These are phyloP conservation scores for Bufotes viridis DNA, from an alignment of 2,797 vertebrate species.

Conservation along the genomic window DNA sequence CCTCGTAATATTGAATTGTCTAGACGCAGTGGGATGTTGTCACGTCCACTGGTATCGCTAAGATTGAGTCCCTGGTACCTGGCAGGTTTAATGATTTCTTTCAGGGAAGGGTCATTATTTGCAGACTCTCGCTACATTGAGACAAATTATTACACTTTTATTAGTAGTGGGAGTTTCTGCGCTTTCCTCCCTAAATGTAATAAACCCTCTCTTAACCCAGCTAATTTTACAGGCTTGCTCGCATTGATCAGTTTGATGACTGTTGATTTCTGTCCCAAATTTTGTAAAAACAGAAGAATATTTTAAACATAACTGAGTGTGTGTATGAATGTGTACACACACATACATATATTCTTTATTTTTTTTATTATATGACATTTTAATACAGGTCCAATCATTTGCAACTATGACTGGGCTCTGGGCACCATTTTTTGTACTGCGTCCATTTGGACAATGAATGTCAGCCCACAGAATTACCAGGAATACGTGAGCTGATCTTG, in stretches of 20 bases:
- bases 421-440: no score
- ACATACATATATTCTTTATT: no score
- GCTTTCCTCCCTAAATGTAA: constrained; percentile 12
- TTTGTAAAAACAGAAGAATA: neutral
- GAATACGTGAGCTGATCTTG: no score
- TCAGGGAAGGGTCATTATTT: constrained; percentile 26
- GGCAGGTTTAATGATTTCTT: constrained; percentile 18
- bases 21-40: neutral
- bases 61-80: neutral
- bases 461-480: no score
- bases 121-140: neutral
- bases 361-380: no score
- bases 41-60: neutral
- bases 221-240: neutral
- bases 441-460: no score
- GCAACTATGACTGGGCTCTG: no score
- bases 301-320: no score
- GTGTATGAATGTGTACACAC: no score
- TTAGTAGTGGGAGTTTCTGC: constrained; percentile 35
- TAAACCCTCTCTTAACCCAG: constrained; percentile 1
- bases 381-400: no score
- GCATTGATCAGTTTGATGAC: neutral
- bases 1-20: constrained; percentile 6
- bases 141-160: constrained; percentile 26
- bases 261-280: neutral